phyloP scores from a whole-genome alignment of 2,888 invertebrate genomes.

The Synergus laeviventris region DNA sequence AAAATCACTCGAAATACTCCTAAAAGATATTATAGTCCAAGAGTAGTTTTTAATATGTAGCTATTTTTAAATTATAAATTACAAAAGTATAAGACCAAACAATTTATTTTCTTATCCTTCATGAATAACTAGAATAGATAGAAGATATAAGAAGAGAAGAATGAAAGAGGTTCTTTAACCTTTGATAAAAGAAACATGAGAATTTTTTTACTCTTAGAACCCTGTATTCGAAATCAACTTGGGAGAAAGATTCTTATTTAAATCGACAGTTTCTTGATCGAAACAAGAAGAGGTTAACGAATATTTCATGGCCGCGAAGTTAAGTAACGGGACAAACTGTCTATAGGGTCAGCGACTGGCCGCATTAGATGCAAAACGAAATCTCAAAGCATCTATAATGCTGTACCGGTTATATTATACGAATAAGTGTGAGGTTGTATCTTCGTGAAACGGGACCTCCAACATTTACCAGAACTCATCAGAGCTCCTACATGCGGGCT shows the following conservation, averaged over 20 bases:
- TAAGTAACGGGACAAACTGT: slow-evolving; percentile 63
- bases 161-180: background rate
- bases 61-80: background rate
- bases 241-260: background rate
- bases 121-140: background rate
- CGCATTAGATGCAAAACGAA: slow-evolving; percentile 54
- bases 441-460: slow-evolving; percentile 42
- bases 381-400: slow-evolving; percentile 43
- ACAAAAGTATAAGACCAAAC: background rate
- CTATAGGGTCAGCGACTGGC: slow-evolving; percentile 55
- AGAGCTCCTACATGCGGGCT: slow-evolving; percentile 62
- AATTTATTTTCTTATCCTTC: background rate
- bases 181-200: background rate
- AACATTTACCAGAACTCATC: slow-evolving; percentile 37
- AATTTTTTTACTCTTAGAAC: background rate
- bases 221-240: background rate
- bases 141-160: too few species aligned
- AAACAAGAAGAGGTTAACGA: background rate
- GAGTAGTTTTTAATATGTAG: background rate
- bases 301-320: slow-evolving; percentile 42
- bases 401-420: slow-evolving; percentile 38
- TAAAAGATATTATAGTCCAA: background rate
- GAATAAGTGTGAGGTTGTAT: slow-evolving; percentile 22
- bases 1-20: background rate
- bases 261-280: background rate